Evolutionary conservation across 2,888 invertebrate species (phyloP).

Genomic region (Drosophila meridionalis): DNA sequence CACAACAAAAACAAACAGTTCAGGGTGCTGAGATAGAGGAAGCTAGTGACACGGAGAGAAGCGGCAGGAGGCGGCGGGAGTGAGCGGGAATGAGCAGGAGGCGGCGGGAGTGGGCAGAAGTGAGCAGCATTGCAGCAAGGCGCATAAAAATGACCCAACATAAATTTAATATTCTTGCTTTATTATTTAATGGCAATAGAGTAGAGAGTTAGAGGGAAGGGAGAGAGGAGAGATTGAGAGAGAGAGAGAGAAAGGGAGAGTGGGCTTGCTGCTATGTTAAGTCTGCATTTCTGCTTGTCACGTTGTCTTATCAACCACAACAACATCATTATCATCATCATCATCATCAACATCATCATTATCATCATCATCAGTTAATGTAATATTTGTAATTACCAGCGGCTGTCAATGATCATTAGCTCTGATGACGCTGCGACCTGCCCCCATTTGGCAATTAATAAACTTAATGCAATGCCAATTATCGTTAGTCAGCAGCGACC

Average conservation of each 20-base stretch:
- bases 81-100: background rate
- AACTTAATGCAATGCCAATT: constrained; percentile 77
- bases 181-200: constrained; percentile 80
- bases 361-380: constrained; percentile 15
- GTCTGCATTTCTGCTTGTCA: constrained; percentile 30
- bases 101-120: background rate
- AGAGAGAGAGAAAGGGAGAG: background rate
- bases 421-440: constrained; percentile 14
- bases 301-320: constrained; percentile 37
- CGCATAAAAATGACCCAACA: constrained; percentile 81
- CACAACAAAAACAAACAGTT: constrained; percentile 79
- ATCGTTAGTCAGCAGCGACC: constrained; percentile 59
- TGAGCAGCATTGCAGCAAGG: constrained; percentile 15
- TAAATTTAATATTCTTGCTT: constrained; percentile 82
- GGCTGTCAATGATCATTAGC: constrained; percentile 51
- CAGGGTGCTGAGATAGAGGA: constrained; percentile 63
- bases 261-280: constrained; percentile 5
- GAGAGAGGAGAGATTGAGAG: background rate
- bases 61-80: constrained; percentile 8
- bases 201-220: background rate
- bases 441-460: constrained; percentile 62
- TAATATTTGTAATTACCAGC: constrained; percentile 36
- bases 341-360: constrained; percentile 10
- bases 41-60: constrained; percentile 40
- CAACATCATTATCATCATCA: constrained; percentile 16